These are phyloP conservation scores for Brachyhypopomus occidentalis DNA, from an alignment of 2,113 vertebrate species.

Conservation along the genomic window DNA sequence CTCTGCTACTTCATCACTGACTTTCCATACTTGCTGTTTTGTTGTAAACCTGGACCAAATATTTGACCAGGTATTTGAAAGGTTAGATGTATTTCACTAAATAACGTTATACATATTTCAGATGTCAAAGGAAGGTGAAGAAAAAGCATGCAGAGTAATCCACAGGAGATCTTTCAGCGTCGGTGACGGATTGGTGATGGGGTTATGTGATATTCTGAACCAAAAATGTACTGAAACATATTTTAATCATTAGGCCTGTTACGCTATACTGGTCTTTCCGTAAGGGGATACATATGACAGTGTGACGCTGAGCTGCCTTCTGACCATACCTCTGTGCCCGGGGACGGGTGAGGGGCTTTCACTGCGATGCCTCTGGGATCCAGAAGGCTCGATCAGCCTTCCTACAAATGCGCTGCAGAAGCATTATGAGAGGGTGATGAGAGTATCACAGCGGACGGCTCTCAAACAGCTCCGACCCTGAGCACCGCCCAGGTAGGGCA, in stretches of 20 bases:
- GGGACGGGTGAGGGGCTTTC: neutral
- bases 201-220: neutral
- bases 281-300: neutral
- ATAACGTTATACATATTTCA: neutral
- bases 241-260: conserved; percentile 1
- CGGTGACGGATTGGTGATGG: neutral
- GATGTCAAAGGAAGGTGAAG: neutral
- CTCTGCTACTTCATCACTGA: neutral
- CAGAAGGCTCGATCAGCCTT: neutral
- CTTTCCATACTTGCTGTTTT: neutral
- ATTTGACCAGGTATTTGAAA: neutral
- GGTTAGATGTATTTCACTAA: neutral
- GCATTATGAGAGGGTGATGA: neutral
- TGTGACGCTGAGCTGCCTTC: neutral
- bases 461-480: neutral
- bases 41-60: neutral
- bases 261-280: neutral
- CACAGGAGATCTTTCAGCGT: neutral
- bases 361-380: neutral
- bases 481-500: neutral
- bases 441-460: neutral
- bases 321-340: conserved; percentile 1
- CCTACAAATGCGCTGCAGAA: neutral
- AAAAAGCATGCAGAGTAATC: neutral
- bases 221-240: conserved; percentile 6